Base-by-base conservation (phyloP, 2,113 vertebrate species). In the Lonchura striata region DNA sequence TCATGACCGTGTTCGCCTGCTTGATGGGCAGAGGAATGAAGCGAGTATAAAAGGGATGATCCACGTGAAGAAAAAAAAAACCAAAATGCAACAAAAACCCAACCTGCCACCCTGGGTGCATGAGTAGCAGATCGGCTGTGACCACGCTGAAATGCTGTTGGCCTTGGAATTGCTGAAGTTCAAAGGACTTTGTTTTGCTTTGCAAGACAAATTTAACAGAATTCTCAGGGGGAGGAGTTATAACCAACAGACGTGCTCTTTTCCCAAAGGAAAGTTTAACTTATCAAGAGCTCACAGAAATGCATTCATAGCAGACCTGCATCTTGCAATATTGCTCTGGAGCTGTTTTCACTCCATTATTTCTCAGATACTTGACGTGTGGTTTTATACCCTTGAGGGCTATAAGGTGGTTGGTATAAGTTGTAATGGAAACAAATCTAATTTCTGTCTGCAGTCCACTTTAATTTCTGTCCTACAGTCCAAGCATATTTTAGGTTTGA, bases 1-100 rank as follows among this genome's bases (percentile, higher is more conserved):
- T 99, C 96, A 99, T 99, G 99, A 99, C 99, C 0, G 98, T 99
- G 94, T 99, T 99, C 88, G 99, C 99, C 35, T 99, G 99, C 96
- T 98, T 99, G 98, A 99, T 99, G 99, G 99, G 99, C 78, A 97
- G 99, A 92, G 99, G 99, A 81, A 99, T 99, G 99, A 99, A 99
- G 96, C 96, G 97, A 92, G 98, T 97, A 84, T 99, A 98, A 98
- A 89, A 81, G 49, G 76, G 72, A 75, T 60, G 42, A 76, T 92
- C 71, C 66, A 54, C 7, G 35, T 70, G 64, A 93, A 91, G 68
- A 17, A 35, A 74, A 74, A 25, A 60, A 7, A 33, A 39, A 39
- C 8, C 47, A 82, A 91, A 91, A 82, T 1, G 8, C 85, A 93
- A 57, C 92, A 83, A 69, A 85, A 86, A 28, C 72, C 92, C 88